phyloP scores from a whole-genome alignment of 53 echinoderm and acorn worm species.

The Glandiceps talaboti region DNA sequence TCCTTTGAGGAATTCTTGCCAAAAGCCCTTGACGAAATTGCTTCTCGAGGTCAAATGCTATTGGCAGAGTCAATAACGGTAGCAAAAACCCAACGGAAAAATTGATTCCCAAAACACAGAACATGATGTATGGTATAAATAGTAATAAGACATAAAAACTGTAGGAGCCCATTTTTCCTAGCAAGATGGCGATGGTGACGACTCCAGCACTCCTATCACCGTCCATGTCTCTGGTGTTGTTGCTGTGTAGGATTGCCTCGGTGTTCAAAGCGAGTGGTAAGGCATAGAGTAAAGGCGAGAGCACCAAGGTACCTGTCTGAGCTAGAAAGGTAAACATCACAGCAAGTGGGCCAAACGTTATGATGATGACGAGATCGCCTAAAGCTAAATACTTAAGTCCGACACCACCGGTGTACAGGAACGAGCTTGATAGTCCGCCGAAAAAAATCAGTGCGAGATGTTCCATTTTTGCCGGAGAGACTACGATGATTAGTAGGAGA shows the following conservation, averaged over 20 bases:
- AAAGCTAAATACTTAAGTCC: constrained; percentile 83
- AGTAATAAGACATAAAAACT: constrained; percentile 53
- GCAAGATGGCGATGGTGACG: constrained; percentile 54
- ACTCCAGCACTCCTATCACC: constrained; percentile 52
- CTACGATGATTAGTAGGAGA: constrained; percentile 26
- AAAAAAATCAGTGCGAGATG: constrained; percentile 76
- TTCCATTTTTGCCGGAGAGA: constrained; percentile 65
- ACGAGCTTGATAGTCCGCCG: constrained; percentile 80
- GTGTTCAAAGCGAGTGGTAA: constrained; percentile 84
- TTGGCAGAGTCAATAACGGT: constrained; percentile 66
- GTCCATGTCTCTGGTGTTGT: constrained; percentile 73
- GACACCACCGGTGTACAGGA: constrained; percentile 90
- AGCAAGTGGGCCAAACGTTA: constrained; percentile 78
- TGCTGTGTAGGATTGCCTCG: constrained; percentile 84
- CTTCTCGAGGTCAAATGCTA: constrained; percentile 80
- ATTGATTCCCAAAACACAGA: constrained; percentile 62
- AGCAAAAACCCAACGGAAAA: constrained; percentile 40
- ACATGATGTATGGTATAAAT: constrained; percentile 69
- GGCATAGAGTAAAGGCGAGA: constrained; percentile 73
- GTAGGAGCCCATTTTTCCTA: constrained; percentile 72
- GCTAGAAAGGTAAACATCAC: constrained; percentile 81
- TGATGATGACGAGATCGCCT: constrained; percentile 66
- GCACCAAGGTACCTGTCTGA: constrained; percentile 54
- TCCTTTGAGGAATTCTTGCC: constrained; percentile 45
- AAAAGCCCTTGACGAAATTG: constrained; percentile 52